These are phyloP conservation scores for Prionace glauca DNA, from an alignment of 2,797 vertebrate species.

Conservation along the genomic window DNA sequence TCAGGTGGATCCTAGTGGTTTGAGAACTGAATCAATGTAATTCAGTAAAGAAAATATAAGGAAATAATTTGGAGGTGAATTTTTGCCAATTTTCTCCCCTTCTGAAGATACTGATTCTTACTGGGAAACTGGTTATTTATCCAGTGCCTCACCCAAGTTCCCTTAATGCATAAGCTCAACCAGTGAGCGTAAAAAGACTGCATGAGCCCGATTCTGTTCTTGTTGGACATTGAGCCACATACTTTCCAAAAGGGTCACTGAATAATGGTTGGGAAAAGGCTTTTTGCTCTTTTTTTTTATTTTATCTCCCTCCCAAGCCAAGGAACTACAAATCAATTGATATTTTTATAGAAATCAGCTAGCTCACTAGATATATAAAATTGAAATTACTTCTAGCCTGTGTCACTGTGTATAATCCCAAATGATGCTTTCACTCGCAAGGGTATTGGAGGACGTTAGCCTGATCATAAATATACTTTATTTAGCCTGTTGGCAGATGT, in stretches of 20 bases:
- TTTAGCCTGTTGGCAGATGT: background rate
- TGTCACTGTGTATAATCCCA: background rate
- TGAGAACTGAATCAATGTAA: background rate
- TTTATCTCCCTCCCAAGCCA: background rate
- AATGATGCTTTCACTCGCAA: background rate
- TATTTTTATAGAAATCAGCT: background rate
- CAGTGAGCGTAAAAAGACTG: background rate
- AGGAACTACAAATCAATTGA: background rate
- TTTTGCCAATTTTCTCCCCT: constrained; percentile 3
- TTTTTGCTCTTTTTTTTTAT: background rate
- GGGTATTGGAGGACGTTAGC: background rate
- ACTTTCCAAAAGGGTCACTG: background rate
- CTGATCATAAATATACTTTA: background rate
- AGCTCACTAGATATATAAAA: background rate
- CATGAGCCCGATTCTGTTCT: background rate
- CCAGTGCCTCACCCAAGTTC: background rate
- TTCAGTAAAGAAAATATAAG: constrained; percentile 11
- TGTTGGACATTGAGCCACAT: background rate
- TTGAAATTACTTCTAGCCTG: background rate
- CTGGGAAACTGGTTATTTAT: background rate
- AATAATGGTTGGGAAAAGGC: background rate
- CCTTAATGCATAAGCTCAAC: background rate
- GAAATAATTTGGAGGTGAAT: background rate
- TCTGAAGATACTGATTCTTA: background rate
- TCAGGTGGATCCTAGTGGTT: background rate